phyloP scores from a whole-genome alignment of 2,113 vertebrate species.

The Talpa occidentalis region DNA sequence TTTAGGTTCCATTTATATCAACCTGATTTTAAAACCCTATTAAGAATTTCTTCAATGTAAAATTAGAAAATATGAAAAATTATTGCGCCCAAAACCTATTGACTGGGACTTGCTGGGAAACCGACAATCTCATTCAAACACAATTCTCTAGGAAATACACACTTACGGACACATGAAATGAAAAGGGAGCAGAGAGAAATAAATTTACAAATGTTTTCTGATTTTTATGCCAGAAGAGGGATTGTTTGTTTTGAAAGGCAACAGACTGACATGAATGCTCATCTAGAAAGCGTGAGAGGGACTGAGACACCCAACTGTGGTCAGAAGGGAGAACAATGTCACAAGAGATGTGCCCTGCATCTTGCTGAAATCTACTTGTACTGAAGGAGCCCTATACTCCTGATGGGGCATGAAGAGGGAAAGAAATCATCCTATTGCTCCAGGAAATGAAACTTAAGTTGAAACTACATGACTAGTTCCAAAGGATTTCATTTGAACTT shows the following conservation, averaged over 20 bases:
- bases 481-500: conserved; percentile 43
- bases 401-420: conserved; percentile 26
- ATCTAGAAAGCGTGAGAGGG: rapidly evolving
- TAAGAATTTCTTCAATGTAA: conserved; percentile 25
- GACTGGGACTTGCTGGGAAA: not conserved
- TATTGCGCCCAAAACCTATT: not conserved
- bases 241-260: not conserved
- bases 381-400: not conserved
- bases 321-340: conserved; percentile 60
- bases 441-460: conserved; percentile 79
- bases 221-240: not conserved
- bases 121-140: conserved; percentile 42
- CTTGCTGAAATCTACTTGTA: conserved; percentile 58
- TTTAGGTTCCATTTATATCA: not conserved
- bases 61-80: conserved; percentile 50
- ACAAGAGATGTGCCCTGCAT: not conserved
- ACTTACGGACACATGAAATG: not conserved
- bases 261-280: conserved; percentile 54
- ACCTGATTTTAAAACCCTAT: conserved; percentile 8
- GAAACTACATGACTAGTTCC: conserved; percentile 43
- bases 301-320: too few relatives aligned
- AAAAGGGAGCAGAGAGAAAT: not conserved
- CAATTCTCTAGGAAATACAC: conserved; percentile 7
- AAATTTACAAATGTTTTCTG: not conserved
- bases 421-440: not conserved